Percentiles rank a stretch among this genome's conserved stretches.
phyloP scores from a whole-genome alignment of 2,888 invertebrate genomes.

The Pseudococcus viburni region DNA sequence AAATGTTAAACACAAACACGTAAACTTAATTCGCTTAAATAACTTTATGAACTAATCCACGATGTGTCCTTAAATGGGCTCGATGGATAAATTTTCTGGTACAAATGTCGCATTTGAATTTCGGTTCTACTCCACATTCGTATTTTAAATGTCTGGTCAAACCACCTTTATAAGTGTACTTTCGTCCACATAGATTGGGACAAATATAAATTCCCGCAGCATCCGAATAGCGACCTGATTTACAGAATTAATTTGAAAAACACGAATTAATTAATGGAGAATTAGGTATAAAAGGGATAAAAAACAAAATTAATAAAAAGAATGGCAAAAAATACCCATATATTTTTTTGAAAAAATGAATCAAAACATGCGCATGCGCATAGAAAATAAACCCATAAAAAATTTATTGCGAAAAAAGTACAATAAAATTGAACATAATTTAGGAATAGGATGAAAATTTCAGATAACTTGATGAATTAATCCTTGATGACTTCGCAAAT shows the following conservation, averaged over 20 bases:
- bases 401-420: neutral
- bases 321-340: neutral
- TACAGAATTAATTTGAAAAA: neutral
- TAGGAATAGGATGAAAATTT: neutral
- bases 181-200: constrained; percentile 68
- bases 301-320: neutral
- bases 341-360: neutral
- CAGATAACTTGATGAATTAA: neutral
- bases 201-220: neutral
- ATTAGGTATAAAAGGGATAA: neutral
- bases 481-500: constrained; percentile 37
- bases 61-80: constrained; percentile 37
- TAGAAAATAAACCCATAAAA: neutral
- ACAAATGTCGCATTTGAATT: constrained; percentile 70
- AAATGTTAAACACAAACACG: neutral
- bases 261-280: neutral
- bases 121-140: constrained; percentile 72
- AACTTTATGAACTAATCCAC: constrained; percentile 15
- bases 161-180: constrained; percentile 77
- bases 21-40: neutral
- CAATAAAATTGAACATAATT: neutral
- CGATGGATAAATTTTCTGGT: constrained; percentile 69
- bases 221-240: neutral
- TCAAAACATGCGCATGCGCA: neutral
- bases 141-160: constrained; percentile 77